Base-by-base conservation (phyloP, 2,888 invertebrate genomes). In the Drosophila mercatorum region DNA sequence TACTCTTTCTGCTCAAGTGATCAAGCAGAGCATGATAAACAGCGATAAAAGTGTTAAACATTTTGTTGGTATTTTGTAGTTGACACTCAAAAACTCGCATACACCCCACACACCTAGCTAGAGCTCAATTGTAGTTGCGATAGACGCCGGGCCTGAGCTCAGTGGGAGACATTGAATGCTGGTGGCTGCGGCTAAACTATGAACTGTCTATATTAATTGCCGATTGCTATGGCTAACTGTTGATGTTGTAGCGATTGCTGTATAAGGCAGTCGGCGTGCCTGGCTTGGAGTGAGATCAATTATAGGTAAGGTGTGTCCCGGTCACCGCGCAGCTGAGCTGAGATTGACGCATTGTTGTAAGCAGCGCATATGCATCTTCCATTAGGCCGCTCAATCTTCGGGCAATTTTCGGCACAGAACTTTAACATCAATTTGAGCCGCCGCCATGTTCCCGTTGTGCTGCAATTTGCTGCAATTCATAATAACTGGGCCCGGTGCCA, bases 21-120 rank as follows among this genome's bases (percentile, higher is more conserved):
- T 1, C 22, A 22, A 22, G 22, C 22, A 22, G 12, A 60, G 38
- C 17, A 41, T 56, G 57, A 14, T 57, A 62, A 60, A 68, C 61
- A 75, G 66, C 73, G 65, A 80, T 76, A 76, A 78, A 72, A 85
- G 88, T 86, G 88, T 62, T 65, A 88, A 88, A 66, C 75, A 87
- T 82, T 82, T 88, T 83, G 89, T 89, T 79, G 83, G 73, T 82
- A 85, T 88, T 88, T 89, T 88, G 90, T 88, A 75, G 69, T 81
- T 88, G 79, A 83, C 89, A 83, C 88, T 78, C 71, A 71, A 70
- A 83, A 83, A 74, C 70, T 61, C 61, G 57, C 38, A 26, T 69
- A 49, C 52, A 49, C 57, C 60, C 28, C 28, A 28, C 28, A 3
- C 28, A 5, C 28, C 22, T 5, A 31, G 47, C n/a, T 44, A 47